Conservation (phyloP, 37 sponge, comb jelly and placozoan genomes). For the Agelas oroides region DNA sequence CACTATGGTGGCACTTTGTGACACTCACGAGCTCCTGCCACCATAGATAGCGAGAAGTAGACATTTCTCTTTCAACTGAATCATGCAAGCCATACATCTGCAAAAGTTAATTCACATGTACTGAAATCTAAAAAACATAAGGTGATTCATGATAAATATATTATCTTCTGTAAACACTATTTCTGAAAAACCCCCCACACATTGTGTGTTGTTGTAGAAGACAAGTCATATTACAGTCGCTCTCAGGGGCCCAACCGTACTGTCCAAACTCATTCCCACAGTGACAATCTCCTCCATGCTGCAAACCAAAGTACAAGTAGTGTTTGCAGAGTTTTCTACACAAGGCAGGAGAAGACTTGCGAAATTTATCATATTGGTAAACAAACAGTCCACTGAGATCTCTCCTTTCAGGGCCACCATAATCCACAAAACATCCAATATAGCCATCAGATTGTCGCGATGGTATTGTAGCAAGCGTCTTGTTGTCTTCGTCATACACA, state of each 20-base stretch:
- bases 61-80: no score
- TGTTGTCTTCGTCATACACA: constrained; percentile 47
- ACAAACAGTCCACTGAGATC: background rate
- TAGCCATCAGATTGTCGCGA: constrained; percentile 22
- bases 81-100: no score
- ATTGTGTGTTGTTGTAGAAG: background rate
- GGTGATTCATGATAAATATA: no score
- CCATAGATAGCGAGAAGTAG: no score
- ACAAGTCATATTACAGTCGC: constrained; percentile 22
- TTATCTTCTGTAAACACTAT: constrained; percentile 37
- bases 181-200: constrained; percentile 33
- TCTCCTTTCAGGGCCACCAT: background rate
- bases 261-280: constrained; percentile 44
- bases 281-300: constrained; percentile 36
- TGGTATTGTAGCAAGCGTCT: constrained; percentile 16
- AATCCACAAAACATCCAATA: constrained; percentile 44
- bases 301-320: constrained; percentile 40
- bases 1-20: no score
- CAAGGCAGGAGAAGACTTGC: background rate
- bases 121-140: no score
- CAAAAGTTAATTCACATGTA: no score
- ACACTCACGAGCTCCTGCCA: no score
- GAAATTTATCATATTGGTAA: background rate
- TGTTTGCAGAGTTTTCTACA: background rate
- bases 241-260: constrained; percentile 22